Conservation (phyloP, 1,140 invertebrate genomes). For the Drosophila kepulauana region DNA sequence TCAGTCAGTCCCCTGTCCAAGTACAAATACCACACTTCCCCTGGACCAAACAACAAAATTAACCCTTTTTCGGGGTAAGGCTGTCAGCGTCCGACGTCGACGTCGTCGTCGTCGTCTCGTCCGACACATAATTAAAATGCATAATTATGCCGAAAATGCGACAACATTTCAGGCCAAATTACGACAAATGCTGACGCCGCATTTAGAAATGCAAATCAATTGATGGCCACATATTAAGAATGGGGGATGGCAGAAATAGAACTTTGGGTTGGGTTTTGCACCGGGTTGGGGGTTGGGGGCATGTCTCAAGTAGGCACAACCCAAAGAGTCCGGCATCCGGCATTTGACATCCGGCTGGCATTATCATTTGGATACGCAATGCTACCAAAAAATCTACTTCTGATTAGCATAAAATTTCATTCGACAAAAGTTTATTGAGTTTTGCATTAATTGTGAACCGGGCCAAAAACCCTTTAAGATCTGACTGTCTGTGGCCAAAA, state of each 20-base stretch:
- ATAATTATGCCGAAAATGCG: constrained; percentile 82
- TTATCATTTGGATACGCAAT: constrained; percentile 71
- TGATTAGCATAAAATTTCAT: constrained; percentile 83
- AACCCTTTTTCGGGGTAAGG: constrained; percentile 63
- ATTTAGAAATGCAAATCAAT: constrained; percentile 83
- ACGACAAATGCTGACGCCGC: constrained; percentile 76
- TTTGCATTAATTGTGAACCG: constrained; percentile 75
- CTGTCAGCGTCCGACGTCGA: constrained; percentile 40
- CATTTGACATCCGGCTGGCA: constrained; percentile 30
- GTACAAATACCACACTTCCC: not conserved
- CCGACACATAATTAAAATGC: constrained; percentile 80
- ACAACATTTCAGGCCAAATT: constrained; percentile 75
- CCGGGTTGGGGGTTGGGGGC: too few species aligned
- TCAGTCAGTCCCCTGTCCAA: not conserved
- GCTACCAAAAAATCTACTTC: constrained; percentile 78
- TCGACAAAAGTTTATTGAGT: constrained; percentile 83
- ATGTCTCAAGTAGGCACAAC: constrained; percentile 74
- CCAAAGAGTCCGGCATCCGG: constrained; percentile 45
- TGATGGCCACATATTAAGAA: constrained; percentile 46
- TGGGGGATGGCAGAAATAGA: not conserved
- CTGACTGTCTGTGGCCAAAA: not conserved
- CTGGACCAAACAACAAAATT: constrained; percentile 36
- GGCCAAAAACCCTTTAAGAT: constrained; percentile 76
- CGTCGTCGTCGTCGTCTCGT: constrained; percentile 7
- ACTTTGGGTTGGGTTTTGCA: too few species aligned